phyloP scores from a whole-genome alignment of 2,888 invertebrate species.

The Trichopoda pennipes region DNA sequence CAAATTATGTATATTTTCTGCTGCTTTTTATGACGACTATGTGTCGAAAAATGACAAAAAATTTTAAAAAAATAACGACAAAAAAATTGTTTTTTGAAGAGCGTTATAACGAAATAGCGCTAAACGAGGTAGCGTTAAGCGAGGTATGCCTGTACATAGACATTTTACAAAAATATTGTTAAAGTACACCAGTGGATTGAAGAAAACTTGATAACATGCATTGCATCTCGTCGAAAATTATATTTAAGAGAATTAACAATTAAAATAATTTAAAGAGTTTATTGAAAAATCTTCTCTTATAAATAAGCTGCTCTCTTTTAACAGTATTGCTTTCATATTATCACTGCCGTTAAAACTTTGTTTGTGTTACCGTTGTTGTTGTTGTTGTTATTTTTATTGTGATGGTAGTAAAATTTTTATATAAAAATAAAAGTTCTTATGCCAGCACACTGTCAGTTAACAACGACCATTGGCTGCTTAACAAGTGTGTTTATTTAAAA shows the following conservation, averaged over 20 bases:
- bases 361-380: neutral
- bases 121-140: too few species aligned
- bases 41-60: too few species aligned
- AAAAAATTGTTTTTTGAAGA: too few species aligned
- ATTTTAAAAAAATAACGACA: too few species aligned
- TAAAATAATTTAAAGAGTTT: neutral
- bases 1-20: too few species aligned
- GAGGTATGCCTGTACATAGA: too few species aligned
- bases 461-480: conserved; percentile 45
- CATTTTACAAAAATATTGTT: too few species aligned
- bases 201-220: conserved; percentile 9
- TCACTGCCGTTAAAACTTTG: neutral
- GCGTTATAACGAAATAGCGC: too few species aligned
- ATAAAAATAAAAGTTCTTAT: conserved; percentile 52
- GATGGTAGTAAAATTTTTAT: conserved; percentile 15
- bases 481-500: conserved; percentile 21
- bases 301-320: neutral
- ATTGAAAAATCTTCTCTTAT: conserved; percentile 10
- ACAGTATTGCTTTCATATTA: conserved; percentile 38
- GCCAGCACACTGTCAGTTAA: conserved; percentile 55
- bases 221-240: conserved; percentile 55
- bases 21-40: too few species aligned
- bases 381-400: conserved; percentile 7
- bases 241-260: conserved; percentile 15
- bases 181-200: neutral